phyloP scores from a whole-genome alignment of 2,888 invertebrate genomes.

The Endomychus coccineus region DNA sequence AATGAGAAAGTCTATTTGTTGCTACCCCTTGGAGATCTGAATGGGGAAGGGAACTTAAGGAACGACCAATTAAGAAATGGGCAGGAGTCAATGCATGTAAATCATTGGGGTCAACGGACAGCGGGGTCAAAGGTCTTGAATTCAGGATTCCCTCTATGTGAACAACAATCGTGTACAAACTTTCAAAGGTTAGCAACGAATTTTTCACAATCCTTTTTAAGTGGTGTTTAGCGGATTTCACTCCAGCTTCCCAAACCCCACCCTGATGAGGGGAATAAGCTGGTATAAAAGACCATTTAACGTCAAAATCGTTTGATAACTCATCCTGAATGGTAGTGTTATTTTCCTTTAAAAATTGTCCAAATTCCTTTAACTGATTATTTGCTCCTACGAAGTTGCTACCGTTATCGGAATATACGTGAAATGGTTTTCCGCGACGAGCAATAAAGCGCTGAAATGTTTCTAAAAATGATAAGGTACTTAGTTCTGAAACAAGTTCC shows the following conservation, averaged over 20 bases:
- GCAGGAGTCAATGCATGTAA: conserved; percentile 9
- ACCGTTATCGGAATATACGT: conserved; percentile 21
- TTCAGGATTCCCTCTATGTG: conserved; percentile 14
- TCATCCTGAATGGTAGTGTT: conserved; percentile 5
- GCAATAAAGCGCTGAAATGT: conserved; percentile 18
- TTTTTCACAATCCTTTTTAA: conserved; percentile 6
- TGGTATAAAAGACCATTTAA: conserved; percentile 13
- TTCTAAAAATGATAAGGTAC: conserved; percentile 18
- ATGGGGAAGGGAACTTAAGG: too few relatives aligned
- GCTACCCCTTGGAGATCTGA: too few relatives aligned
- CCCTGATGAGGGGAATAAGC: conserved; percentile 11
- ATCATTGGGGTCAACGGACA: conserved; percentile 10
- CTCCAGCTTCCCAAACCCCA: conserved; percentile 13
- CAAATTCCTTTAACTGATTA: conserved; percentile 14
- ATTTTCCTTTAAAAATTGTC: conserved; percentile 2
- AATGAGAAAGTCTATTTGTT: too few relatives aligned
- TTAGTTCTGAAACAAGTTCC: conserved; percentile 18
- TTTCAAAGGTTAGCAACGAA: conserved; percentile 9
- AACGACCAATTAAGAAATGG: conserved; percentile 12
- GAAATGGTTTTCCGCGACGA: conserved; percentile 19
- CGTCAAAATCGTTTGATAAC: conserved; percentile 7
- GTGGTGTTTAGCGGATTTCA: conserved; percentile 15
- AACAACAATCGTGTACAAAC: conserved; percentile 7
- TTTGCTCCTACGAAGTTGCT: conserved; percentile 19
- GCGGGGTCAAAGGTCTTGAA: conserved; percentile 8